Evolutionary conservation across 1,140 invertebrate genomes (phyloP), one percentile per base, ranked within the genome.

Genomic region (Drosophila santomea): DNA sequence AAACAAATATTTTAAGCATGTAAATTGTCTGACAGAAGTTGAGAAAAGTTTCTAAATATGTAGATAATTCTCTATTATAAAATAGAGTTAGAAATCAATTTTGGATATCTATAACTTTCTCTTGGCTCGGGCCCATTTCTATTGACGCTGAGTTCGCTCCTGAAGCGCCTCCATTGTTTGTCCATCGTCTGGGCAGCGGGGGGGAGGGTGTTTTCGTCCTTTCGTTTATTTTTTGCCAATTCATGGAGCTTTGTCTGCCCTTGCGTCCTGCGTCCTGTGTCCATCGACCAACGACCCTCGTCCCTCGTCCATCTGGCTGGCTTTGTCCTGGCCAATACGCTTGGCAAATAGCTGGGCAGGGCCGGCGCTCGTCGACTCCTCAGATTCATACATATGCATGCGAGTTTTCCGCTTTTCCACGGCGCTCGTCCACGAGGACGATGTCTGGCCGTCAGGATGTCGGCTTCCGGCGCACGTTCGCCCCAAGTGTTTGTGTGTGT

Each of bases 401-500:
- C 69, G 62, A 89, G 84, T 89, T 89, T 89, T 89, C 77, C 84
- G 84, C 84, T 89, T 89, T 89, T 89, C 84, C 84, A 69, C 36
- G 48, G n/a, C 35, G n/a, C 8, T 25, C 25, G 25, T 25, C 59
- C 41, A 36, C 35, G 56, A 28, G 60, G 69, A 57, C 52, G 39
- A 54, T 63, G 71, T 60, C 74, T 67, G 50, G 64, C 67, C 67
- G 73, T 75, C 73, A 67, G 79, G 59, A 60, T 79, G 74, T 68
- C 57, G 54, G 78, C 68, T 88, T 88, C 83, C 83, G 83, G 67
- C 60, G 60, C 56, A 78, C 66, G 75, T 78, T 78, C 43, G 47
- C 47, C 52, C 52, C 44, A 38, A 57, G 28, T 44, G 14, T 20
- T n/a, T 58, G 63, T 38, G 63, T 38, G 17, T 41, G 63, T 43